These are phyloP conservation scores for Macrosteles quadrilineatus DNA, from an alignment of 1,140 invertebrate species.

Conservation along the genomic window DNA sequence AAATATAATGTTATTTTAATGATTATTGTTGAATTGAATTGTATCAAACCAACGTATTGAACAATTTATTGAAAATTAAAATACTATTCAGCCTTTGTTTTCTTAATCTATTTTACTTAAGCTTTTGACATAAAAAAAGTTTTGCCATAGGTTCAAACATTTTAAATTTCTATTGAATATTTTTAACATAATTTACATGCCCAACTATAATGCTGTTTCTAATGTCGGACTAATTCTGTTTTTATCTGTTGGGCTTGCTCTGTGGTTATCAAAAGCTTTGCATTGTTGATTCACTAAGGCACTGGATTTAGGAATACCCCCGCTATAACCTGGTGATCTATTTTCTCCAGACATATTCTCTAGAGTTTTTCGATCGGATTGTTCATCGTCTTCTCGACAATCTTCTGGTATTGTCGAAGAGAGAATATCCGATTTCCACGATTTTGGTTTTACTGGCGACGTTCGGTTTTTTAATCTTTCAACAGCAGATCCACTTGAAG, in stretches of 20 bases:
- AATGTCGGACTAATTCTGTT: constrained; percentile 32
- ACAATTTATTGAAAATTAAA: too few species aligned
- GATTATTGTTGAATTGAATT: too few species aligned
- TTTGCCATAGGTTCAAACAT: too few species aligned
- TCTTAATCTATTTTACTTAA: too few species aligned
- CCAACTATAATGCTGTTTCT: constrained; percentile 40
- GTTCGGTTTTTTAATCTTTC: constrained; percentile 62
- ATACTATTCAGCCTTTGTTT: too few species aligned
- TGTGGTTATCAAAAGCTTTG: constrained; percentile 35
- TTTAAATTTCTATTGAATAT: too few species aligned
- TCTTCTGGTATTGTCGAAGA: constrained; percentile 85
- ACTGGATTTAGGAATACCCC: constrained; percentile 30
- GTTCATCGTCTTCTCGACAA: constrained; percentile 66
- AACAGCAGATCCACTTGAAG: constrained; percentile 66
- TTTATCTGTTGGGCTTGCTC: constrained; percentile 33
- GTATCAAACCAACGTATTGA: too few species aligned
- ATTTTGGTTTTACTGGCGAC: constrained; percentile 57
- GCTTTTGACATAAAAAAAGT: too few species aligned
- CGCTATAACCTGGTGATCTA: not conserved
- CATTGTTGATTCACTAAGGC: constrained; percentile 36
- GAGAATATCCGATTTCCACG: constrained; percentile 76
- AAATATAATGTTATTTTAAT: too few species aligned
- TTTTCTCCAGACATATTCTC: not conserved
- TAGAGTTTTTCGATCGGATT: constrained; percentile 8
- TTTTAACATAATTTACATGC: too few species aligned